Conservation (phyloP, 2,888 invertebrate species). For the Escarpia spicata region DNA sequence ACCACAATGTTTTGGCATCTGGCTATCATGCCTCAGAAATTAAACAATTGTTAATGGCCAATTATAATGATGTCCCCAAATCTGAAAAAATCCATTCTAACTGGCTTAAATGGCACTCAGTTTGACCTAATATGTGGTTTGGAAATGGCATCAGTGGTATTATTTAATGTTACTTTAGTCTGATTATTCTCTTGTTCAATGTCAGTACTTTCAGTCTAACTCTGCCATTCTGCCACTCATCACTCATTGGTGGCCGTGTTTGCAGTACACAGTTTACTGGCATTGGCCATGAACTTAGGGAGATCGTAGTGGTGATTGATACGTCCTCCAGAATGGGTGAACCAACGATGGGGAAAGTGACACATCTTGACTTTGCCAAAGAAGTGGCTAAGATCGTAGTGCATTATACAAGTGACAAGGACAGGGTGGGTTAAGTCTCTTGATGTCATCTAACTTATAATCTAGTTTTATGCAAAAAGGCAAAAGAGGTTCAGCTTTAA, state of each 20-base stretch:
- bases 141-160: too few relatives aligned
- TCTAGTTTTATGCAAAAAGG: too few relatives aligned
- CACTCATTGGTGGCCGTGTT: neutral
- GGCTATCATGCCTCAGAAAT: too few relatives aligned
- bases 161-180: neutral
- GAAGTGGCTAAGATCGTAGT: neutral
- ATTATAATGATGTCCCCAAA: too few relatives aligned
- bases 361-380: neutral
- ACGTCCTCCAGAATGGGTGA: neutral
- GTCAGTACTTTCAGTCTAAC: neutral
- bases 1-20: too few relatives aligned
- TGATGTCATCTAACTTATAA: too few relatives aligned
- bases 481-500: too few relatives aligned
- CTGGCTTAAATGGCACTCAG: too few relatives aligned
- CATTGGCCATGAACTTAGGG: neutral
- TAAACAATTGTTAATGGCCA: too few relatives aligned
- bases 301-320: neutral
- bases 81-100: too few relatives aligned
- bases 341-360: neutral
- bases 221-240: neutral
- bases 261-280: neutral
- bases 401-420: neutral
- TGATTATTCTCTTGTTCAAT: neutral
- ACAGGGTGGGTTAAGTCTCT: neutral
- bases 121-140: too few relatives aligned